Conservation (phyloP, 2,113 vertebrate genomes). For the Etheostoma cragini region DNA sequence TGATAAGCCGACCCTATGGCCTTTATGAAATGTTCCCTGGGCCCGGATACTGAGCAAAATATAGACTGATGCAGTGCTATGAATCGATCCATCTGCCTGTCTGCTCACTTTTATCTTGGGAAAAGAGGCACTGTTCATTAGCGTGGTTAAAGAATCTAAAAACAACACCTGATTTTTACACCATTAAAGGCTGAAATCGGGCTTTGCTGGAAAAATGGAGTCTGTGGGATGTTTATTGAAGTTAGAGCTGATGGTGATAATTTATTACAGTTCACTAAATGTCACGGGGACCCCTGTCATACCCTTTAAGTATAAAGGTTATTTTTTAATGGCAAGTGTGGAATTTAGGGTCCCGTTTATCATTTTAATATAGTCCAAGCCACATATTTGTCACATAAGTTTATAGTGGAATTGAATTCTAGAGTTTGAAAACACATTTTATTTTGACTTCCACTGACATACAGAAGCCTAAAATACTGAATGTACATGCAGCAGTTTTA, state of each 20-base stretch:
- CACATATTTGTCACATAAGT: background rate
- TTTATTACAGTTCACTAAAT: slow-evolving; percentile 31
- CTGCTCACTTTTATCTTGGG: slow-evolving; percentile 57
- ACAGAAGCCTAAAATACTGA: background rate
- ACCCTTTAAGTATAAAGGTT: slow-evolving; percentile 11
- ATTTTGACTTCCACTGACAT: background rate
- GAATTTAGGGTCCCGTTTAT: background rate
- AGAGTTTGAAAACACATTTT: background rate
- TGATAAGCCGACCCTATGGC: slow-evolving; percentile 79
- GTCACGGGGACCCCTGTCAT: background rate
- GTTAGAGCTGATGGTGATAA: slow-evolving; percentile 8
- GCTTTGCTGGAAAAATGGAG: slow-evolving; percentile 32
- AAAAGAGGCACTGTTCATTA: slow-evolving; percentile 55
- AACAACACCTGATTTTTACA: slow-evolving; percentile 24
- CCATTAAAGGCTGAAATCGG: slow-evolving; percentile 41
- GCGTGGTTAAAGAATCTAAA: slow-evolving; percentile 39
- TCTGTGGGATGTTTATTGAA: slow-evolving; percentile 14
- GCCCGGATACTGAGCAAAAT: slow-evolving; percentile 72
- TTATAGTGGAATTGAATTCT: background rate
- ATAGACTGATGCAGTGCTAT: slow-evolving; percentile 64
- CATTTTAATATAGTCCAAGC: background rate
- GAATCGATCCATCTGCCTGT: slow-evolving; percentile 69
- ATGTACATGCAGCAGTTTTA: slow-evolving; percentile 24
- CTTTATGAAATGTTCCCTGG: slow-evolving; percentile 81
- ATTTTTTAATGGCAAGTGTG: background rate